A percentile compares a stretch with the other conserved stretches of the same genome.
These are phyloP conservation scores for Sinocyclocheilus anophthalmus DNA, from an alignment of 2,113 vertebrate species.

Conservation along the genomic window DNA sequence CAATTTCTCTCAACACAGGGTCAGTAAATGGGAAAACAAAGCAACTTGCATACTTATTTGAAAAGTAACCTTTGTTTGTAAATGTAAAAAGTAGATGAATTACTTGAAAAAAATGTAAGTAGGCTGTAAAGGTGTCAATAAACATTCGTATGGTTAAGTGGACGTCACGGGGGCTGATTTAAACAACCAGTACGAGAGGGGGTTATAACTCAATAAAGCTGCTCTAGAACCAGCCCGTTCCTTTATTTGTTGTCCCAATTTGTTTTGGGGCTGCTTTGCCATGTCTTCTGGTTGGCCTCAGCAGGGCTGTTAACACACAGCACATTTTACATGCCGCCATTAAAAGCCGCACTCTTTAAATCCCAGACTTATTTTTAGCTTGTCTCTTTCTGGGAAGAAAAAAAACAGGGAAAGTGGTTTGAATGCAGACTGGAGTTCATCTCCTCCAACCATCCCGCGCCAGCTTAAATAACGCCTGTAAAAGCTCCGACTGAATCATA, in stretches of 20 bases:
- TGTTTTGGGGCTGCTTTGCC: slow-evolving; percentile 70
- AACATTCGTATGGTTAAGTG: slow-evolving; percentile 20
- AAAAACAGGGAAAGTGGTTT: slow-evolving; percentile 63
- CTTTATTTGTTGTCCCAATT: slow-evolving; percentile 76
- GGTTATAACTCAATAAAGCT: slow-evolving; percentile 52
- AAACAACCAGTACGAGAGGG: slow-evolving; percentile 59
- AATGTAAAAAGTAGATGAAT: too few relatives aligned
- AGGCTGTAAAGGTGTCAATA: too few relatives aligned
- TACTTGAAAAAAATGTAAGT: too few relatives aligned
- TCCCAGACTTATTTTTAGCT: slow-evolving; percentile 75
- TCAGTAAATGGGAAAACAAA: not conserved
- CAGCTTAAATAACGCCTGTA: slow-evolving; percentile 53
- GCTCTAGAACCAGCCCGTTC: slow-evolving; percentile 50
- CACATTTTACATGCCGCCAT: slow-evolving; percentile 77
- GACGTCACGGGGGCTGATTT: slow-evolving; percentile 60
- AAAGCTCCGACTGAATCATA: slow-evolving; percentile 55
- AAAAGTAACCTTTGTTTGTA: too few relatives aligned
- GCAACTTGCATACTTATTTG: too few relatives aligned
- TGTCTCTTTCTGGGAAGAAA: slow-evolving; percentile 62
- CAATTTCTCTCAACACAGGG: too few relatives aligned
- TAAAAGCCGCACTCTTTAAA: slow-evolving; percentile 79
- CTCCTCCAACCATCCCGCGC: slow-evolving; percentile 37
- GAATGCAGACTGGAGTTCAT: slow-evolving; percentile 55
- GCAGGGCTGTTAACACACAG: slow-evolving; percentile 75
- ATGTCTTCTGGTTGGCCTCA: slow-evolving; percentile 75